Conservation (phyloP, 2,113 vertebrate species). For the Halcyon senegalensis region DNA sequence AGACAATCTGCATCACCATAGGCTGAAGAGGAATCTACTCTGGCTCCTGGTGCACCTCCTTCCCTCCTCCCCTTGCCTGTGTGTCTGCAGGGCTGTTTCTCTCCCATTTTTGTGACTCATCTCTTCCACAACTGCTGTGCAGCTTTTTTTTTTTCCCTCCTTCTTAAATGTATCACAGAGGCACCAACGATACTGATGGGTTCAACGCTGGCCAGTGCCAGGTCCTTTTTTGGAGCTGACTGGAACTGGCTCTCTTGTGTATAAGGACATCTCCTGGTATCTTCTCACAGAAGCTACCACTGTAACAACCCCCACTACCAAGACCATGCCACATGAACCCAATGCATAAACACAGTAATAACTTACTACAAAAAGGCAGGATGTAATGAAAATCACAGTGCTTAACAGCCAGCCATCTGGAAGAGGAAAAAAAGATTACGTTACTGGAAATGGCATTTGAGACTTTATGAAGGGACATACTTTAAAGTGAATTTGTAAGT, state of each 20-base stretch:
- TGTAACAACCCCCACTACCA: not conserved
- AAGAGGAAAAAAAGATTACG: too few species aligned
- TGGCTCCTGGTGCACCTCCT: accelerated
- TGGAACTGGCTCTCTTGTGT: not conserved
- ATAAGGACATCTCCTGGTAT: not conserved
- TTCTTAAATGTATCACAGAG: not conserved
- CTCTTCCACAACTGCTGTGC: not conserved
- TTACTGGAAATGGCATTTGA: not conserved
- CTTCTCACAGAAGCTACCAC: not conserved
- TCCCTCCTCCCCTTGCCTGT: not conserved
- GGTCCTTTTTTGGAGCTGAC: not conserved
- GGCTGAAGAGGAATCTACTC: not conserved
- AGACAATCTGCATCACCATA: not conserved
- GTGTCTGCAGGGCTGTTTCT: not conserved
- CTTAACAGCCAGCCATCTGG: not conserved
- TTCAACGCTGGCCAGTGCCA: not conserved
- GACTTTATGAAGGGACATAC: not conserved
- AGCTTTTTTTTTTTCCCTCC: not conserved
- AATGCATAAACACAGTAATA: not conserved
- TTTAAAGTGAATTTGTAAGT: not conserved
- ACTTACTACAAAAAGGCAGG: not conserved
- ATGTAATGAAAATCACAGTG: not conserved
- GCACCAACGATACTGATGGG: accelerated
- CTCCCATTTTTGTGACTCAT: not conserved
- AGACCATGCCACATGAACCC: not conserved